Conservation (phyloP, 1,140 invertebrate species). For the Drosophila kanapiae region DNA sequence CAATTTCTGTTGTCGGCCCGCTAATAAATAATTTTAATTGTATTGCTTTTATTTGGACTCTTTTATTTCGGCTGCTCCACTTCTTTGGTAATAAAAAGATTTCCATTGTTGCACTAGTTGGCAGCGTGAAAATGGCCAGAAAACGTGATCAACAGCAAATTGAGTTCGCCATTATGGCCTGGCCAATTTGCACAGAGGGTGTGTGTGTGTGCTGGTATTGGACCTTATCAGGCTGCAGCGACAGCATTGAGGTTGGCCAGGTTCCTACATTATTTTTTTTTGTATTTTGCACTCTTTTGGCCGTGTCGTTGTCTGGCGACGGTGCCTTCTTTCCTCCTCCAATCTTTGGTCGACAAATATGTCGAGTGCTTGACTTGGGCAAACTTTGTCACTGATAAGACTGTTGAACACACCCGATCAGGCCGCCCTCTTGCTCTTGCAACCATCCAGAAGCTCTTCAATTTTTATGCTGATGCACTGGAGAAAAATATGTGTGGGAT, state of each 20-base stretch:
- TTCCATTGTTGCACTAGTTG: constrained; percentile 53
- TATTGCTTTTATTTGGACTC: constrained; percentile 53
- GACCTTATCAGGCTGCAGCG: constrained; percentile 43
- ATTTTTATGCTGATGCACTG: constrained; percentile 49
- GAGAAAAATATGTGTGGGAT: background rate
- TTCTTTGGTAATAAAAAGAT: constrained; percentile 61
- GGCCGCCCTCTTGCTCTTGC: constrained; percentile 26
- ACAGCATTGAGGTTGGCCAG: constrained; percentile 58
- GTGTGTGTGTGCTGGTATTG: constrained; percentile 1
- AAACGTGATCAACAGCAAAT: constrained; percentile 79
- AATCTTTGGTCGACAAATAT: constrained; percentile 54
- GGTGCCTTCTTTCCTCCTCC: constrained; percentile 20
- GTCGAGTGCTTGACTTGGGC: constrained; percentile 62
- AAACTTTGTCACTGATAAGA: constrained; percentile 80
- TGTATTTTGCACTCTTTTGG: constrained; percentile 41
- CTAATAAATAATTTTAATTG: constrained; percentile 84
- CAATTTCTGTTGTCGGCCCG: constrained; percentile 59
- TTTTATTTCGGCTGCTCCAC: constrained; percentile 50
- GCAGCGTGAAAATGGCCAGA: constrained; percentile 29
- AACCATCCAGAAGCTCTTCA: constrained; percentile 23
- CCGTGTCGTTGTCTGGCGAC: constrained; percentile 3
- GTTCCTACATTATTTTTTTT: constrained; percentile 34
- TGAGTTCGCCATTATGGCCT: constrained; percentile 51
- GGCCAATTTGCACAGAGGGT: constrained; percentile 52
- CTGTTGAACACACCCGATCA: constrained; percentile 22